A percentile compares a stretch with the other conserved stretches of the same genome.
These are phyloP conservation scores for Sebastes itinus DNA, from an alignment of 2,797 vertebrate species.

Conservation along the genomic window DNA sequence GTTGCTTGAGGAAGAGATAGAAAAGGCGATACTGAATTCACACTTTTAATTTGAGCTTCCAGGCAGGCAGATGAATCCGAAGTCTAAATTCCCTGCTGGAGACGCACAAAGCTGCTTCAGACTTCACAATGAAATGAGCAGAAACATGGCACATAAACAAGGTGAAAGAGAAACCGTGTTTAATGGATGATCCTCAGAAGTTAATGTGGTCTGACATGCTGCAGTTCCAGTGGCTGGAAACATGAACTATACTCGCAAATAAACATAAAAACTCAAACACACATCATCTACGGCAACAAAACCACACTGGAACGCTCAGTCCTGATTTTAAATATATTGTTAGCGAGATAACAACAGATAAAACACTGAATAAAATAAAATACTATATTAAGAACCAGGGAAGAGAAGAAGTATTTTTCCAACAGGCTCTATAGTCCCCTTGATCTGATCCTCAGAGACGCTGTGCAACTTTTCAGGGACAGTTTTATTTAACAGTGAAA, in stretches of 20 bases:
- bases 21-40: constrained; percentile 29
- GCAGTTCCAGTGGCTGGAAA: constrained; percentile 17
- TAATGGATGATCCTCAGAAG: constrained; percentile 38
- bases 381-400: constrained; percentile 2
- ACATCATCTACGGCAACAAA: background rate
- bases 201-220: constrained; percentile 29
- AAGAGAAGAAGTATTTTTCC: constrained; percentile 2
- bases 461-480: constrained; percentile 26
- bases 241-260: constrained; percentile 1
- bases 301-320: background rate
- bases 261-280: background rate
- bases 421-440: constrained; percentile 2
- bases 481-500: constrained; percentile 47
- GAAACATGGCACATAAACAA: background rate
- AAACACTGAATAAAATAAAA: constrained; percentile 16
- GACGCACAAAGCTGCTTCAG: constrained; percentile 13
- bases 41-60: constrained; percentile 38
- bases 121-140: constrained; percentile 6
- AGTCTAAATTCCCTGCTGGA: constrained; percentile 17
- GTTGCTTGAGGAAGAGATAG: constrained; percentile 28
- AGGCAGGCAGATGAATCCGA: constrained; percentile 13
- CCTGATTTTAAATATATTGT: constrained; percentile 9
- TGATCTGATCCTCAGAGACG: constrained; percentile 29
- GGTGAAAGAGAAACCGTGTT: constrained; percentile 20
- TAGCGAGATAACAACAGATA: constrained; percentile 13